Base-by-base conservation (phyloP, 2,888 invertebrate genomes). In the Colostygia pectinataria region DNA sequence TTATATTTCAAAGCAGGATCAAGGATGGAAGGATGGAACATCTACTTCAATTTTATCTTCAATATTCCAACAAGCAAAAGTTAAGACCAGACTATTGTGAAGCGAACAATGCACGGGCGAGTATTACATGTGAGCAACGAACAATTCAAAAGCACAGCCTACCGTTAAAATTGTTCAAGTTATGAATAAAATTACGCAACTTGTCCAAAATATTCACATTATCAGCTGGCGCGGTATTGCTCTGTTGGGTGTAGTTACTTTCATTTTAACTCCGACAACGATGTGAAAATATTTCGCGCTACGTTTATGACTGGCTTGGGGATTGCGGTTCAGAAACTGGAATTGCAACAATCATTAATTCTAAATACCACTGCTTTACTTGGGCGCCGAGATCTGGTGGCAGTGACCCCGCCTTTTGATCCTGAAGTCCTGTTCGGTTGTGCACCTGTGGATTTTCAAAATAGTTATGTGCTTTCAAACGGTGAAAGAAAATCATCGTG, bases 241-340 rank as follows among this genome's bases (percentile, higher is more conserved):
- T 76, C 88, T 81, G 71, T 74, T 39, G 88, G 88, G 88, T 80
- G 77, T 77, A 80, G 71, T 89, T 88, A 83, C 80, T 84, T 87
- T 87, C 87, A 87, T 87, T 89, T 85, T 82, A 88, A 87, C 86
- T 86, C 80, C 83, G 78, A 44, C 80, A 85, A 88, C 87, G 87
- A 88, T 82, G 88, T 87, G 88, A 87, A 87, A 89, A 89, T 87
- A 88, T 88, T 83, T 83, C 85, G 80, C 79, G 70, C 72, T 67
- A 72, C 83, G 80, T 83, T 87, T 87, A 88, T 87, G 80, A 81
- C 83, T 71, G 77, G 73, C 81, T 65, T 57, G 83, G 81, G 87
- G 83, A 76, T 77, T 73, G 80, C 67, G 78, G 77, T 74, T 55
- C 13, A 36, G 14, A 32, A 48, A 67, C 52, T 47, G 45, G 29